A percentile compares a stretch with the other conserved stretches of the same genome.
phyloP scores from a whole-genome alignment of 2,797 vertebrate genomes.

The Cynodonichthys magdalenae region DNA sequence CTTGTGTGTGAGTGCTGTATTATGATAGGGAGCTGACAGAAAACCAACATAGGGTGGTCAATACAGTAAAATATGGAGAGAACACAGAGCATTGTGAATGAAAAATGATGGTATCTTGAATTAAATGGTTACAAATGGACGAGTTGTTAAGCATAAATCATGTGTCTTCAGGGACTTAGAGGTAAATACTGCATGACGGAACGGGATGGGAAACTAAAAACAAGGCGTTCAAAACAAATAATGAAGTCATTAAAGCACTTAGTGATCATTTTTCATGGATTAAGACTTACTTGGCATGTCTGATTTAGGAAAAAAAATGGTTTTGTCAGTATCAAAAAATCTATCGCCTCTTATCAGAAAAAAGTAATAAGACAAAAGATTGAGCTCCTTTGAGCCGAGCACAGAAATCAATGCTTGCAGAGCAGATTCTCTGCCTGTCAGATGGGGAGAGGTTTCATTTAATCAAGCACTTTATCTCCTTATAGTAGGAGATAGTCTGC shows the following conservation, averaged over 20 bases:
- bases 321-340: background rate
- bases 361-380: background rate
- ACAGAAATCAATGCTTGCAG: constrained; percentile 10
- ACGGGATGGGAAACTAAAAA: background rate
- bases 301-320: background rate
- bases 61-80: background rate
- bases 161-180: background rate
- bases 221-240: background rate
- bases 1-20: background rate
- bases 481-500: constrained; percentile 22
- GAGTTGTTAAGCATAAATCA: background rate
- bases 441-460: constrained; percentile 16
- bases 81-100: background rate
- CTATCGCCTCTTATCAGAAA: background rate
- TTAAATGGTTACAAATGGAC: background rate
- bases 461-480: constrained; percentile 21
- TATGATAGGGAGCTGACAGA: background rate
- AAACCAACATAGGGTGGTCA: background rate
- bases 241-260: background rate
- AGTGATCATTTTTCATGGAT: background rate
- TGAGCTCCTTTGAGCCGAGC: background rate
- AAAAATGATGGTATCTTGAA: background rate
- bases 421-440: constrained; percentile 10
- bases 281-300: background rate
- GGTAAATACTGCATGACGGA: background rate